Evolutionary conservation across 2,113 vertebrate genomes (phyloP), one percentile per base, ranked within the genome.

Genomic region (Camelus bactrianus): DNA sequence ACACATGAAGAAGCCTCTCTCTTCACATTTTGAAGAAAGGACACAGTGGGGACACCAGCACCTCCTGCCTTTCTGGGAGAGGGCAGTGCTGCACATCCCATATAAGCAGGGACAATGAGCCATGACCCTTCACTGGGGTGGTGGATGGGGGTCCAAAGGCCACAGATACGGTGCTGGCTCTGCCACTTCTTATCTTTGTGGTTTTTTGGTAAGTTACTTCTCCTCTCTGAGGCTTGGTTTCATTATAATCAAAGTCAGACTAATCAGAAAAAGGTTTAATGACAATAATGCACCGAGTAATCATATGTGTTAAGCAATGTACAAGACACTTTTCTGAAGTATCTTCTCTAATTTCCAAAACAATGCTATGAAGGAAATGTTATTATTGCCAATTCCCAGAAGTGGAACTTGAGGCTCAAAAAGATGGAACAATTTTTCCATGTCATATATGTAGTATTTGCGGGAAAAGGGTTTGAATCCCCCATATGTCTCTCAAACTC

Each of bases 381-480:
- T 54, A 48, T 56, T 70, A 2, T 48, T 83, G 42, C 13, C 42
- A 13, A 54, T 38, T 89, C 48, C 46, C 65, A 84, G 6, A 46
- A 60, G 26, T 54, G 38, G 32, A 81, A 85, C 30, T 2, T 35
- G 9, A 95, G 50, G 35, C 50, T 91, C 22, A 17, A 65, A 77
- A 46, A 20, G 32, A 46, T 52, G 22, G 28, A 83, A 24, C 15
- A 1, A 32, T 30, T 38, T 87, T 35, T 58, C 48, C 4, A 1
- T 11, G 2, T 75, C 8, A 11, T 19, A 22, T 8, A 22, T 0
- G 20, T 15, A n/a, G 9, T 6, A 38, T 11, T 3, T 19, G 22
- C 15, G 8, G 62, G 42, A 42, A 70, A 54, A 20, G 20, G 14
- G 38, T 48, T 9, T 15, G 20, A 54, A 75, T 76, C 24, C 3